Evolutionary conservation across 2,797 vertebrate species (phyloP).

Genomic region (Sebastes steindachneri): DNA sequence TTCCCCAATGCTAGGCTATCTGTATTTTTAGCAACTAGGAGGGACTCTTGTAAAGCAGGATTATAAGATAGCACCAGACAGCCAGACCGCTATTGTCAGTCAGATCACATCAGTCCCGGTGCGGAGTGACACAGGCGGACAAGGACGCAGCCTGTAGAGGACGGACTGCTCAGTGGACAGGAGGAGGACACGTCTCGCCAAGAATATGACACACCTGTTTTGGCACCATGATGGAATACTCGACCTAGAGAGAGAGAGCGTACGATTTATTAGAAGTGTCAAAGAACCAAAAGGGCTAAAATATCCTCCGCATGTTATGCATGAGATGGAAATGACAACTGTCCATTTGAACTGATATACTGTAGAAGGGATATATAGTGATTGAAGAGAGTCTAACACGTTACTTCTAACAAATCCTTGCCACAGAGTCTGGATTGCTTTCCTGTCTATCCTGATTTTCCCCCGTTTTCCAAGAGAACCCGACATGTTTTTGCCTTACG

Average conservation of each 20-base stretch:
- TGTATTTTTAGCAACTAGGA: constrained; percentile 37
- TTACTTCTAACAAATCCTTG: not conserved
- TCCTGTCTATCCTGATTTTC: too few relatives aligned
- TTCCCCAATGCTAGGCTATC: constrained; percentile 14
- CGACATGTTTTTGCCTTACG: too few relatives aligned
- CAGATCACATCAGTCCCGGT: constrained; percentile 76
- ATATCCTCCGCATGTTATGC: constrained; percentile 54
- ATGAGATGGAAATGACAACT: constrained; percentile 55
- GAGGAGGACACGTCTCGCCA: constrained; percentile 30
- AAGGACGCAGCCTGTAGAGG: constrained; percentile 79
- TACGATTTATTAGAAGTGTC: constrained; percentile 76
- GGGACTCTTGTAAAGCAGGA: constrained; percentile 56
- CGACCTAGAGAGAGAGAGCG: constrained; percentile 51
- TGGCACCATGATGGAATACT: constrained; percentile 72
- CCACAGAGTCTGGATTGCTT: too few relatives aligned
- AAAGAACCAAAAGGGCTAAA: constrained; percentile 45
- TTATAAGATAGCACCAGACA: constrained; percentile 60
- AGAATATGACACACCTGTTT: constrained; percentile 65
- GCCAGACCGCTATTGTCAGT: constrained; percentile 73
- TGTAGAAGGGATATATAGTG: not conserved
- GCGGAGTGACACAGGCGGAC: constrained; percentile 69
- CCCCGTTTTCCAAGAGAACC: too few relatives aligned
- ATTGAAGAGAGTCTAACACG: not conserved
- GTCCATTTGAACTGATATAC: constrained; percentile 1
- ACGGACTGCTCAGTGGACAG: constrained; percentile 56